Evolutionary conservation across 2,797 vertebrate genomes (phyloP), one percentile per base, ranked within the genome.

Genomic region (Galago senegalensis): DNA sequence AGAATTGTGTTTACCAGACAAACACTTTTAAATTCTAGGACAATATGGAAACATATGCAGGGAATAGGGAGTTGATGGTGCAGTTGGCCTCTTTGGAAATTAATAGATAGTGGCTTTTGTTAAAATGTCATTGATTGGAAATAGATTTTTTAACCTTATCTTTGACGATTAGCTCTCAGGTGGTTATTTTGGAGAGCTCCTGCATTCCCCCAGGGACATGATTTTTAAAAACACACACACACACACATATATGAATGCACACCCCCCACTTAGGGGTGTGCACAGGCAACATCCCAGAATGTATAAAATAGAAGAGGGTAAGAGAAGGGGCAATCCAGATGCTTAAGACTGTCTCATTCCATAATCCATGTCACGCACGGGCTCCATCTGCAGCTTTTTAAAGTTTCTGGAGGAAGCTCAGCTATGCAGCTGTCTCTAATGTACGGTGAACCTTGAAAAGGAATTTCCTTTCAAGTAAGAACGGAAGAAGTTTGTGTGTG

Each of bases 381-480:
- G 27, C 76, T 93, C n/a, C 91, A 97, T 96, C 95, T 97, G 95
- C 72, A 96, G 96, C 82, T 73, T 97, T 97, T 96, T 97, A 85
- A 86, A 95, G 87, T 95, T 96, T 87, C 53, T 95, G 95, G 89
- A 94, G 96, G 94, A 93, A 96, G 86, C 89, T 96, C 76, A 89
- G 94, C 69, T 17, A 40, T 96, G 97, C 97, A 97, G 97, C 97
- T 97, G 96, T 97, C 97, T 96, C 84, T 96, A 96, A 97, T 95
- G 93, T 93, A 96, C 96, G 97, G 94, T 97, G 96, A 97, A 97
- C 96, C 95, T 97, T 97, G 94, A 82, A 95, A 96, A 97, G 91
- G 96, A 97, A 97, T 97, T 97, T 97, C 88, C 96, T 97, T 96
- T 98, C 72, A 97, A 97, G 95, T 96, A 89, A 65, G 81, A 95